phyloP scores from a whole-genome alignment of 2,797 vertebrate species.

The Myiothlypis chrysogaster region DNA sequence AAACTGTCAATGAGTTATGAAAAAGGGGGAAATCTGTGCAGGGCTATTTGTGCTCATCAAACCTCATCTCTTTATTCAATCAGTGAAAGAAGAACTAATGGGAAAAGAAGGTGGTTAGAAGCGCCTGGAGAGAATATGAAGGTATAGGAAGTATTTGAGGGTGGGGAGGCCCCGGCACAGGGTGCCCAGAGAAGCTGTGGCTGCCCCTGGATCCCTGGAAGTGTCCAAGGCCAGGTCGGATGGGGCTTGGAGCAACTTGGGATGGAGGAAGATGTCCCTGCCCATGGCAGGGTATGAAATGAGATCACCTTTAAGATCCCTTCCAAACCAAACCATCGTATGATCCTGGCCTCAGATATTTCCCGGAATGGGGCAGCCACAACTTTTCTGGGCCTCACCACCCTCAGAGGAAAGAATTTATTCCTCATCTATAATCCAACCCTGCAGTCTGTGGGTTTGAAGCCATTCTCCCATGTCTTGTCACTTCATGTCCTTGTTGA shows the following conservation, averaged over 20 bases:
- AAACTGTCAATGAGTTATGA: neutral
- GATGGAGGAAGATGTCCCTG: rapidly evolving
- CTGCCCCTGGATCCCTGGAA: neutral
- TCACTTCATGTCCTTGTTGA: neutral
- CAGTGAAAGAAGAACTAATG: neutral
- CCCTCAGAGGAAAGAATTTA: neutral
- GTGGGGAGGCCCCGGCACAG: rapidly evolving
- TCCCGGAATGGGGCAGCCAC: neutral
- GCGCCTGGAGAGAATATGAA: neutral
- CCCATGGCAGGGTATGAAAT: neutral
- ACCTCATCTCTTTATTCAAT: neutral
- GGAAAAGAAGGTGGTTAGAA: neutral
- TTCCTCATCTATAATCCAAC: neutral
- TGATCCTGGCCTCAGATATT: neutral
- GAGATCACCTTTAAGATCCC: neutral
- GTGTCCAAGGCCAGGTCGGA: rapidly evolving
- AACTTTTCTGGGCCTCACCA: neutral
- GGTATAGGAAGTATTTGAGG: neutral
- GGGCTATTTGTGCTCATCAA: neutral
- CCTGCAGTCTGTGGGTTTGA: rapidly evolving
- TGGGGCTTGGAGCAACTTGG: rapidly evolving
- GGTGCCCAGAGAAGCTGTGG: neutral
- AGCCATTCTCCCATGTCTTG: neutral
- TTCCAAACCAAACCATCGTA: rapidly evolving
- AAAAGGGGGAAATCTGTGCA: neutral